Conservation (phyloP, 2,113 vertebrate genomes). For the Raja brachyura region DNA sequence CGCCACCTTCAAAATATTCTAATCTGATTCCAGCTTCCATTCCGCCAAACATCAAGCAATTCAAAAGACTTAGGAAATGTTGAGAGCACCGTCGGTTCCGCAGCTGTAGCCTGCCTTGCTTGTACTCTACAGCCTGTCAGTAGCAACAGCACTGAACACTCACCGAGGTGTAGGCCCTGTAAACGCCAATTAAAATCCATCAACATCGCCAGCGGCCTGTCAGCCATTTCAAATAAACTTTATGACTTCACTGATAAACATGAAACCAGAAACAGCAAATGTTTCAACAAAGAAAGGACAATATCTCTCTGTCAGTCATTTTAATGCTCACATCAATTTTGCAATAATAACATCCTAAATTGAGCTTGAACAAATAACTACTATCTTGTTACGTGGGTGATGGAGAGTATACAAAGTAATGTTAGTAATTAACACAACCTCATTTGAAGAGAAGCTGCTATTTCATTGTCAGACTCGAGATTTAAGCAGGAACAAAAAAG, state of each 20-base stretch:
- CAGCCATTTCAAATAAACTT: constrained; percentile 30
- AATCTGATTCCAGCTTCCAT: background rate
- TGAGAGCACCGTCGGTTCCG: background rate
- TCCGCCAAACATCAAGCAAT: background rate
- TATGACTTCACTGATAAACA: constrained; percentile 18
- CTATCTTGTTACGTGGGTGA: background rate
- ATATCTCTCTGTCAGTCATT: background rate
- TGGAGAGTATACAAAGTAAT: background rate
- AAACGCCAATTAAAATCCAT: background rate
- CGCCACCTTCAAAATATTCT: background rate
- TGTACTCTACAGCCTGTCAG: no score
- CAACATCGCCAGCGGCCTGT: background rate
- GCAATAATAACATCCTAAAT: constrained; percentile 14
- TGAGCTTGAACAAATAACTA: background rate
- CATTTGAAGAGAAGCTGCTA: background rate
- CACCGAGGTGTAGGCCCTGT: background rate
- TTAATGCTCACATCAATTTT: background rate
- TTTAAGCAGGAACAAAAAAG: background rate
- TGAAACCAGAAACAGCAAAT: background rate
- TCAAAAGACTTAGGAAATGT: background rate
- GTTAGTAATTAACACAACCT: background rate
- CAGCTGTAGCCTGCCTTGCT: background rate
- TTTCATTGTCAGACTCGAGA: background rate
- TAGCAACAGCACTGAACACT: background rate
- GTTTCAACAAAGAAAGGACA: constrained; percentile 4